These are phyloP conservation scores for Syritta pipiens DNA, from an alignment of 2,888 invertebrate species.

Conservation along the genomic window DNA sequence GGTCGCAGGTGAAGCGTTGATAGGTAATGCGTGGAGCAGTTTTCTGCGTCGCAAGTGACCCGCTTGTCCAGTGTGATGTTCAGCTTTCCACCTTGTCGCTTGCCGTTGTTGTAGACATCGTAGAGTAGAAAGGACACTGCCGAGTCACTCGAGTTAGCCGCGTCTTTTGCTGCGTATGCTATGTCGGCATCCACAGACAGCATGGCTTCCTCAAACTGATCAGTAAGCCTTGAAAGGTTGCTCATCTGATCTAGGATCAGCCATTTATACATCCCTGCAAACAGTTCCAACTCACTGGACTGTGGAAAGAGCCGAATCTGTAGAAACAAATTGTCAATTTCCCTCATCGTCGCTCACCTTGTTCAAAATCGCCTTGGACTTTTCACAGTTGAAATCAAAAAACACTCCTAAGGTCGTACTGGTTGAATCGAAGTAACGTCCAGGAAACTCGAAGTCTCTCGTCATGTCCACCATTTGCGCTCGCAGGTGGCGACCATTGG, in stretches of 20 bases:
- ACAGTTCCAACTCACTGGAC: slow-evolving; percentile 73
- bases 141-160: not conserved
- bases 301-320: too few relatives aligned
- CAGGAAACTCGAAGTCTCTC: slow-evolving; percentile 61
- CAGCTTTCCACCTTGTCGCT: slow-evolving; percentile 75
- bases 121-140: slow-evolving; percentile 69
- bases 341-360: too few relatives aligned
- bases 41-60: slow-evolving; percentile 69
- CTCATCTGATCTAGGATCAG: slow-evolving; percentile 72
- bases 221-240: slow-evolving; percentile 65
- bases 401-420: slow-evolving; percentile 72
- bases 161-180: slow-evolving; percentile 71
- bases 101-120: slow-evolving; percentile 78
- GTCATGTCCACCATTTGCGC: slow-evolving; percentile 40
- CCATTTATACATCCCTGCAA: slow-evolving; percentile 73
- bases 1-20: slow-evolving; percentile 72
- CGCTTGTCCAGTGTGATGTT: slow-evolving; percentile 75
- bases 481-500: slow-evolving; percentile 70
- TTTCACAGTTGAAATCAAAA: slow-evolving; percentile 73
- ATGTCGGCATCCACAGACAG: slow-evolving; percentile 75
- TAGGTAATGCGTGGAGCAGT: slow-evolving; percentile 71
- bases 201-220: slow-evolving; percentile 71
- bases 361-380: slow-evolving; percentile 70
- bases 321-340: too few relatives aligned
- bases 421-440: slow-evolving; percentile 70